A percentile compares a stretch with the other conserved stretches of the same genome.
Conservation (phyloP, 2,113 vertebrate genomes). For the Buteo buteo region DNA sequence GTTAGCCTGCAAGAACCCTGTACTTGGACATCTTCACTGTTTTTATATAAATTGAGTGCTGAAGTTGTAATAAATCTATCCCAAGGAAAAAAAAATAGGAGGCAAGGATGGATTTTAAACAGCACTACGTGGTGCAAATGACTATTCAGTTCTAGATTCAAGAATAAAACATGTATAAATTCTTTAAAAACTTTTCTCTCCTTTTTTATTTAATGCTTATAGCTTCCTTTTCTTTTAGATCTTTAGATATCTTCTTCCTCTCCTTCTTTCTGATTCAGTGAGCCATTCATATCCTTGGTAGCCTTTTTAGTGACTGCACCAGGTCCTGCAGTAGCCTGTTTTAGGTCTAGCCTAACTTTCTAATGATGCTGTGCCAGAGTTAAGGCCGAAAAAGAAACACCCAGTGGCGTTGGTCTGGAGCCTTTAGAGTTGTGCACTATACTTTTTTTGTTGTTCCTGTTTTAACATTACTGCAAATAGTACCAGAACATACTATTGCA, state of each 20-base stretch:
- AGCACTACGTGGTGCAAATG: neutral
- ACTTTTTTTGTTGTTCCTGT: neutral
- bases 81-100: neutral
- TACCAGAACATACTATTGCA: neutral
- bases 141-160: neutral
- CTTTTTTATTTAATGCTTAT: neutral
- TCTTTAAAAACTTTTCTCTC: neutral
- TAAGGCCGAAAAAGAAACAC: neutral
- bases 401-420: neutral
- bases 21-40: neutral
- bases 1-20: too few species aligned
- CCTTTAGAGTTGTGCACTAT: neutral
- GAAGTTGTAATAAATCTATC: neutral
- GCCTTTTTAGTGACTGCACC: neutral
- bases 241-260: neutral
- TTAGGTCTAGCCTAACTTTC: neutral
- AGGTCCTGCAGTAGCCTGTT: neutral
- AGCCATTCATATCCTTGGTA: neutral
- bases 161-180: neutral
- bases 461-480: neutral
- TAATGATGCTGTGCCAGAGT: neutral
- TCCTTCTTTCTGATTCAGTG: neutral
- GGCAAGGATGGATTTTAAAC: neutral
- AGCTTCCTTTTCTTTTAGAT: neutral
- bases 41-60: neutral